Base-by-base conservation (phyloP, 2,113 vertebrate species). In the Triplophysa dalaica region DNA sequence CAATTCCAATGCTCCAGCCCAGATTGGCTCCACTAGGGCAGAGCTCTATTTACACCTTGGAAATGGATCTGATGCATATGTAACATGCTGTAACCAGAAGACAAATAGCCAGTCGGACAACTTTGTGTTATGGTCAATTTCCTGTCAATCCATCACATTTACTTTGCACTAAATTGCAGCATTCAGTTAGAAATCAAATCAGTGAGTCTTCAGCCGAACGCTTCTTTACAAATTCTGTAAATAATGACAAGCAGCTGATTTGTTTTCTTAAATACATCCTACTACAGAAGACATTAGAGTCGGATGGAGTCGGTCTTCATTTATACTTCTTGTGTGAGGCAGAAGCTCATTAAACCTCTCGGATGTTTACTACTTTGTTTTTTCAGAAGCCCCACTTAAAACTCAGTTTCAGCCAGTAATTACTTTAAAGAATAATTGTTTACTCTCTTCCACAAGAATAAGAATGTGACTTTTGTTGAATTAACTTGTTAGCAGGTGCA, bases 391-490 rank as follows among this genome's bases (percentile, higher is more conserved):
- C 50, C 9, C 14, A 54, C 24, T 68, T 45, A 41, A 62, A 67
- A 68, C 63, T 21, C 62, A 26, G 14, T 84, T 67, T 48, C 38
- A 73, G 54, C 43, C 10, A 24, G 62, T 78, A 81, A 81, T 81
- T 81, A 75, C 70, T 70, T 81, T 61, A 74, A 54, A 12, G 26
- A 65, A 24, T 81, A 16, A 70, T 77, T 63, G 75, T 29, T 63
- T 24, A 58, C 29, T 74, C 54, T 75, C 61, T 77, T 68, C 79
- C 74, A 29, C 4, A 45, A 73, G 63, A 50, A 50, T 14, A 4
- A 11, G 14, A 50, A 50, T 13, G 2, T 50, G 48, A 13, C 1
- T 50, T 50, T 50, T 50, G 48, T 50, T 50, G 11, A 50, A 48
- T 50, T 50, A 50, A 14, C 48, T 50, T 50, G 4, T 11, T 50